Percentiles rank a stretch among this genome's conserved stretches.
These are phyloP conservation scores for Ectropis crepuscularia DNA, from an alignment of 2,888 invertebrate genomes.

Conservation along the genomic window DNA sequence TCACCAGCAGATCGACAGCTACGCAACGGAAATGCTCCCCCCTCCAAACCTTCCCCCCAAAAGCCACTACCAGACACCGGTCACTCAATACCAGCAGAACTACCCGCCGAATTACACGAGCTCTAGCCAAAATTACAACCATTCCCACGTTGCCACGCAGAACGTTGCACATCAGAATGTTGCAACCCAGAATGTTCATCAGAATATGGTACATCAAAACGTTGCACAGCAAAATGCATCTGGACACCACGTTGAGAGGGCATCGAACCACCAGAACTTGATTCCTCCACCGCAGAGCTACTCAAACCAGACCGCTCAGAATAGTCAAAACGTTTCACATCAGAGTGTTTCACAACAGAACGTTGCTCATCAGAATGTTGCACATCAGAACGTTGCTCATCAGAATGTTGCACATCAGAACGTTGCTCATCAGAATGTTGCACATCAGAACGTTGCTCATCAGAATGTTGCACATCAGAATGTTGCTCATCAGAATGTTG, in stretches of 20 bases:
- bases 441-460: slow-evolving; percentile 9
- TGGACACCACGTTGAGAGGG: slow-evolving; percentile 12
- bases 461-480: slow-evolving; percentile 9
- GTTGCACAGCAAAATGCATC: slow-evolving; percentile 1
- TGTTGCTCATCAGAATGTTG: slow-evolving; percentile 30
- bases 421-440: slow-evolving; percentile 19
- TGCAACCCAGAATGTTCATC: slow-evolving; percentile 2
- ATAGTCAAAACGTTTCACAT: slow-evolving; percentile 20
- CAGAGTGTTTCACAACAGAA: slow-evolving; percentile 11
- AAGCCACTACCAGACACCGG: slow-evolving; percentile 73
- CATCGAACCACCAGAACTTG: slow-evolving; percentile 21
- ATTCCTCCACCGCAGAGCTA: slow-evolving; percentile 35
- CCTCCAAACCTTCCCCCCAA: slow-evolving; percentile 70
- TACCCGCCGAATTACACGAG: slow-evolving; percentile 34
- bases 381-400: slow-evolving; percentile 1
- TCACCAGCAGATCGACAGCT: slow-evolving; percentile 79
- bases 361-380: slow-evolving; percentile 20
- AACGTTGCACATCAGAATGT: not conserved
- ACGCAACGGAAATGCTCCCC: slow-evolving; percentile 77
- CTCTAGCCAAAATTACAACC: slow-evolving; percentile 38
- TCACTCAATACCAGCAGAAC: slow-evolving; percentile 44
- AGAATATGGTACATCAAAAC: slow-evolving; percentile 10
- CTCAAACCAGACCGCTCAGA: slow-evolving; percentile 20
- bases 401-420: slow-evolving; percentile 15
- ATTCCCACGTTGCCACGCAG: slow-evolving; percentile 17